Evolutionary conservation across 2,113 vertebrate species (phyloP).

Genomic region (Neodon shergylaensis): DNA sequence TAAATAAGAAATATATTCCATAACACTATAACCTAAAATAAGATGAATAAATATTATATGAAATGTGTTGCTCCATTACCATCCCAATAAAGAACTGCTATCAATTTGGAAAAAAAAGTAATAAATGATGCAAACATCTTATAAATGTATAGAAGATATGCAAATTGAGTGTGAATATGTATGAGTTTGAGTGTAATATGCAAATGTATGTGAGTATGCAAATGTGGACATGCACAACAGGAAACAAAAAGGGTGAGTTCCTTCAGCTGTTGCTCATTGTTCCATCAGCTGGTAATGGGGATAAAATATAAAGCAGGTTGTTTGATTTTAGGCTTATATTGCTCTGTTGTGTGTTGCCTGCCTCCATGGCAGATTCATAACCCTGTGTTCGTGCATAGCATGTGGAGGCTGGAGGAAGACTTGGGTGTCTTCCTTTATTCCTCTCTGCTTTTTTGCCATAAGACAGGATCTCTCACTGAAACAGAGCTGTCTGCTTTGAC

Average conservation of each 20-base stretch:
- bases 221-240: too few relatives aligned
- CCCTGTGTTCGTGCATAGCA: neutral
- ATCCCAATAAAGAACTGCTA: neutral
- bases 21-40: conserved; percentile 72
- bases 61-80: neutral
- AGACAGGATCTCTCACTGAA: neutral
- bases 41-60: conserved; percentile 14
- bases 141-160: neutral
- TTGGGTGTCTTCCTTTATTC: neutral
- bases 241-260: neutral
- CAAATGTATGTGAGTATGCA: neutral
- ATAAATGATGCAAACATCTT: too few relatives aligned
- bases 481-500: neutral
- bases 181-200: neutral
- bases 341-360: neutral
- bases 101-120: neutral
- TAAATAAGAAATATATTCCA: conserved; percentile 6
- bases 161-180: neutral
- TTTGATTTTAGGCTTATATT: neutral
- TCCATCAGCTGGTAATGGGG: neutral
- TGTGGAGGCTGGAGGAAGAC: neutral
- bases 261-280: neutral
- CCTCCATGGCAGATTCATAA: neutral
- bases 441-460: neutral
- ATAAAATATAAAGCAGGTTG: neutral